These are phyloP conservation scores for Sceloporus tristichus DNA, from an alignment of 2,113 vertebrate genomes.

Conservation along the genomic window DNA sequence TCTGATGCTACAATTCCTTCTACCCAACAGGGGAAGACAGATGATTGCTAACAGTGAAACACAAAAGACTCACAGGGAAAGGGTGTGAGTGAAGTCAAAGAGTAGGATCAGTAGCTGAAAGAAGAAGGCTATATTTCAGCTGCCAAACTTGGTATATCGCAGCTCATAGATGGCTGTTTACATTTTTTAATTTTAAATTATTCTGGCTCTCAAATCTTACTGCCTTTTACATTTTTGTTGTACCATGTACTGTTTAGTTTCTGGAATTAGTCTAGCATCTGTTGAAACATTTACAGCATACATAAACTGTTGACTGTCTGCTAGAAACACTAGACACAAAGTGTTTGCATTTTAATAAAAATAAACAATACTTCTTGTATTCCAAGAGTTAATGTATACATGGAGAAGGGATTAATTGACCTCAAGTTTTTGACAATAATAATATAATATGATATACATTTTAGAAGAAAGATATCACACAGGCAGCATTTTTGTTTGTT, in stretches of 20 bases:
- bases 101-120: background rate
- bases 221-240: slow-evolving; percentile 29
- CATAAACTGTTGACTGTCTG: slow-evolving; percentile 55
- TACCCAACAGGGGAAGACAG: background rate
- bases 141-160: background rate
- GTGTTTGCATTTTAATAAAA: slow-evolving; percentile 44
- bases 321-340: slow-evolving; percentile 31
- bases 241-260: slow-evolving; percentile 39
- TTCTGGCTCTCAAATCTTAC: background rate
- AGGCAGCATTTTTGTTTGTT: background rate
- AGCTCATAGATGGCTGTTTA: background rate
- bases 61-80: background rate
- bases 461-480: background rate
- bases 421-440: slow-evolving; percentile 23
- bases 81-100: background rate
- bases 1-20: background rate
- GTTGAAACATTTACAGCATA: slow-evolving; percentile 49
- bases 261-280: slow-evolving; percentile 42
- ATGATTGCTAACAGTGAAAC: background rate
- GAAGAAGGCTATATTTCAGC: background rate
- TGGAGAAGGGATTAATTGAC: slow-evolving; percentile 15
- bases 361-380: slow-evolving; percentile 48
- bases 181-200: background rate
- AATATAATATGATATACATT: slow-evolving; percentile 17
- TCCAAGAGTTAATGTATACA: slow-evolving; percentile 25